Evolutionary conservation across 2,888 invertebrate species (phyloP).

Genomic region (Cheilosia variabilis): DNA sequence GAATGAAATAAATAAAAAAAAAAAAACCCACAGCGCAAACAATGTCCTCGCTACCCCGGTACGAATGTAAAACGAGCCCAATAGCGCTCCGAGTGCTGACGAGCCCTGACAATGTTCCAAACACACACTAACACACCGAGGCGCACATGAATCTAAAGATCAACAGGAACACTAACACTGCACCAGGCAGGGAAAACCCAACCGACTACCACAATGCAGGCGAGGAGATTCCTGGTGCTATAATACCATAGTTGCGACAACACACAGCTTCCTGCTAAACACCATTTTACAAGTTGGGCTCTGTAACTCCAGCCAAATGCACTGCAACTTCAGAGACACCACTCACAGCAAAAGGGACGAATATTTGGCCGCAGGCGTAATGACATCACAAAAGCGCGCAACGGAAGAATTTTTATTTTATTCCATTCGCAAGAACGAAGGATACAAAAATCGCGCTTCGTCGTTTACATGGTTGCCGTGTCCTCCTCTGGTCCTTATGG

Average conservation of each 20-base stretch:
- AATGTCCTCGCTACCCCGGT: conserved; percentile 38
- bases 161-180: conserved; percentile 37
- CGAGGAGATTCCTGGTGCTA: conserved; percentile 68
- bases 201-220: conserved; percentile 45
- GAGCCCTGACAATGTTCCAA: conserved; percentile 23
- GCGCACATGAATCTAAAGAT: not conserved
- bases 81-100: conserved; percentile 13
- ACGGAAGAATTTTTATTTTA: conserved; percentile 72
- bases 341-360: conserved; percentile 72
- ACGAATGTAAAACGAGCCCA: conserved; percentile 65
- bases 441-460: conserved; percentile 29
- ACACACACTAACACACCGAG: conserved; percentile 19
- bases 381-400: conserved; percentile 75
- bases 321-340: conserved; percentile 54
- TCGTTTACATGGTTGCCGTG: conserved; percentile 42
- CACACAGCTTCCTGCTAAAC: conserved; percentile 66
- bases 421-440: conserved; percentile 44
- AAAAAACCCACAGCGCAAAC: conserved; percentile 47
- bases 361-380: conserved; percentile 77
- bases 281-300: conserved; percentile 49
- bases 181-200: conserved; percentile 18
- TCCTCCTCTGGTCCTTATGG: conserved; percentile 21
- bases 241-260: conserved; percentile 75
- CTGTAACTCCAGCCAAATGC: conserved; percentile 33
- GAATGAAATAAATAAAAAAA: conserved; percentile 21